Evolutionary conservation across 2,888 invertebrate species (phyloP), one percentile per base, ranked within the genome.

Genomic region (Ormyrus pomaceus): DNA sequence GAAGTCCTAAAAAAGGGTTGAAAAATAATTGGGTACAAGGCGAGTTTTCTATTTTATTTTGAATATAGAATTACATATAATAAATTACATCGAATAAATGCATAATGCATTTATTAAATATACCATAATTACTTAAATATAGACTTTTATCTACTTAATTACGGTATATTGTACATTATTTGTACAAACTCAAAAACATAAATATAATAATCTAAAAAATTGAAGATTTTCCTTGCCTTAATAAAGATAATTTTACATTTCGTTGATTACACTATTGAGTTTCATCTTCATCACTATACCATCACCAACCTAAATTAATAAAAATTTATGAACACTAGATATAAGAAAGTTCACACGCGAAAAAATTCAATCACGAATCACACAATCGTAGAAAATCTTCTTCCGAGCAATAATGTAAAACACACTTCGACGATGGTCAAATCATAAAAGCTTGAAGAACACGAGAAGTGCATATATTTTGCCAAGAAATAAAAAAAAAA

Each of bases 131-230:
- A 13, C 46, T 64, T 64, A 77, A 76, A 62, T 62, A 62, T 68
- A 66, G 45, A 53, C 13, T 51, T 45, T 48, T 62, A 64, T 19
- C 3, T 56, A 71, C 4, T 58, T 73, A 59, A 58, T 68, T 77
- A 75, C 82, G 76, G 69, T 83, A 84, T 70, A 83, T 78, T 84
- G 81, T 73, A 86, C 84, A 86, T 19, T 19, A 45, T 82, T 76
- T 69, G 8, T 48, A 76, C 51, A 70, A 50, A 50, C 48, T 19
- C 56, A 6, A 13, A 11, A 74, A n/a, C 79, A 79, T 70, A 65
- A 34, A 48, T 79, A 70, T 59, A 74, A 68, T 73, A 48, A 74
- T 5, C 53, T 50, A 9, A 34, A 70, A 8, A 13, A 53, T 13
- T 59, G 72, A 2, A 74, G 11, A 46, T 62, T 74, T 73, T 50